Conservation (phyloP, 2,888 invertebrate genomes). For the Laothoe populi region DNA sequence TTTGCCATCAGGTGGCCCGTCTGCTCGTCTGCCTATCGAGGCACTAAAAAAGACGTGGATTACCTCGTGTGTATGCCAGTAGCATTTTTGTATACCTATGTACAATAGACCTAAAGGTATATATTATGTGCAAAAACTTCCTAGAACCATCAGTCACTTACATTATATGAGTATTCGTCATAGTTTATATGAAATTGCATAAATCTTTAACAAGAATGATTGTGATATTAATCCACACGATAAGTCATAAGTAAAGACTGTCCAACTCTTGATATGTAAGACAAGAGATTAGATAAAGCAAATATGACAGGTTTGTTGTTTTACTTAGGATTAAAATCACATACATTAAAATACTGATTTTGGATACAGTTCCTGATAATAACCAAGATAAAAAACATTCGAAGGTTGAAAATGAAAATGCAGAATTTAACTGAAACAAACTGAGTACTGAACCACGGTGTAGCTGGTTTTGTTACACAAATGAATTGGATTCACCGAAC, state of each 20-base stretch:
- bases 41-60: too few relatives aligned
- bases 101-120: too few relatives aligned
- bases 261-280: conserved; percentile 7
- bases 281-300: background rate
- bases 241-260: background rate
- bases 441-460: too few relatives aligned
- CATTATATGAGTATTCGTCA: too few relatives aligned
- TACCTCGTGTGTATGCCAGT: too few relatives aligned
- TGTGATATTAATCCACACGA: conserved; percentile 2
- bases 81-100: too few relatives aligned
- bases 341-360: conserved; percentile 2
- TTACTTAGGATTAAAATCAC: background rate
- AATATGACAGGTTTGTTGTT: background rate
- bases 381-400: background rate
- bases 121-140: too few relatives aligned
- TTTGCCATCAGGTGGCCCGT: too few relatives aligned
- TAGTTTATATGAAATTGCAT: background rate
- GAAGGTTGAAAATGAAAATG: background rate
- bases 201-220: conserved; percentile 1
- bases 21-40: too few relatives aligned
- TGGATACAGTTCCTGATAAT: background rate
- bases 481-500: too few relatives aligned
- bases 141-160: too few relatives aligned
- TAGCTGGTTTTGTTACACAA: too few relatives aligned
- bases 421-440: background rate